Base-by-base conservation (phyloP, 2,888 invertebrate species). In the Nomada hirtipes region DNA sequence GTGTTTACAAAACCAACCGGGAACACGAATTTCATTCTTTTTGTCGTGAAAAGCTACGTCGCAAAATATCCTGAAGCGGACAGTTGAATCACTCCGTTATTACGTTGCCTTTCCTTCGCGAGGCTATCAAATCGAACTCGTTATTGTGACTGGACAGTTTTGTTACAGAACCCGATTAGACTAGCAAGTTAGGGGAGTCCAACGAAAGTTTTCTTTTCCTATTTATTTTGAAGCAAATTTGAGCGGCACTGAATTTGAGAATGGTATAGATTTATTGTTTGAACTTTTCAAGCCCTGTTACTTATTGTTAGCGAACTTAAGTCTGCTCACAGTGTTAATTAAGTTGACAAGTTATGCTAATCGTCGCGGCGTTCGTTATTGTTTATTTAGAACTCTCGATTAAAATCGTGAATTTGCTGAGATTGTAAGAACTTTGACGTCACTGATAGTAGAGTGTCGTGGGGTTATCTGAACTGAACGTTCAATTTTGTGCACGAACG, bases 1-100 rank as follows among this genome's bases (percentile, higher is more conserved):
- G 20, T 72, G 72, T 73, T 77, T 73, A 53, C 26, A 63, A 44
- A 69, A 73, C 11, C 10, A 26, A 61, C n/a, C 26, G 36, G n/a
- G 9, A 47, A 26, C 18, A 4, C 15, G 10, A 11, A 20, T 64
- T 50, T 74, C 50, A n/a, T 20, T 59, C 29, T 23, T 68, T 69
- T 79, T 65, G 65, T 78, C 26, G 47, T 13, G 26, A 57, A 57
- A 18, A 67, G 11, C 52, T 29, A 13, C 44, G 65, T 13, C 44
- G 61, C 18, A 55, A 3, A 50, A 10, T 29, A 29, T 2, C 2
- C 20, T 18, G 4, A 13, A 57, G 18, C 44, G 23, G 42, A 13
- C 10, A 13, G 23, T 26, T 26, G 20, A 26, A 44, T 53, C 11
- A 13, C 42, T 26, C 47, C 20, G 29, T 47, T 7, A 15, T 10